Evolutionary conservation across 1,140 invertebrate species (phyloP), one percentile per base, ranked within the genome.

Genomic region (Heliconius nattereri): DNA sequence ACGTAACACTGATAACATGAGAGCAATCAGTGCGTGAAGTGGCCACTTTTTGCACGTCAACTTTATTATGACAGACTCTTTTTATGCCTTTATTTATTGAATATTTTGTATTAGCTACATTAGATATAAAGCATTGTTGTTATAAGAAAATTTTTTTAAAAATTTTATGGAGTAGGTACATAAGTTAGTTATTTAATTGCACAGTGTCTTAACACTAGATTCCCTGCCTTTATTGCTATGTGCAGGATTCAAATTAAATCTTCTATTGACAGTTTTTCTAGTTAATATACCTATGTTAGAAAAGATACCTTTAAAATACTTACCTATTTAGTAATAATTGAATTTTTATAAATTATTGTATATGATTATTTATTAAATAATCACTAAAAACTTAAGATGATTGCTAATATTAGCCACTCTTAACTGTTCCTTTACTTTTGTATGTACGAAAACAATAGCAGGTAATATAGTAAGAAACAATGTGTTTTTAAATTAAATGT

Each of bases 21-120:
- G 75, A 76, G 32, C 75, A 71, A 76, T 76, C 60, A 76, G 75
- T 49, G 75, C 75, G 75, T 76, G 60, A 76, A 71, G n/a, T 45
- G 16, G 9, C 3, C 13, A 45, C 19, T 40, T 72, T 76, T 70
- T 71, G 60, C 60, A 45, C 60, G 60, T 13, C 60, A 66, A 29
- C 60, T 45, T 45, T 45, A 13, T 29, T 66, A 29, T 66, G 11
- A 66, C 16, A 23, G 60, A 45, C 26, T 66, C 11, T 66, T 66
- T 66, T 66, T 66, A 29, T 66, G 26, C 60, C 23, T 66, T 66
- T 29, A 16, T 66, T 13, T 66, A 66, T 52, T 52, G 49, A 52
- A 19, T 20, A 52, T 66, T 66, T 66, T 29, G 60, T 66, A 66
- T 1, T 16, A 66, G 8, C n/a, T 60, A 9, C n/a, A 26, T 13